Evolutionary conservation across 2,888 invertebrate genomes (phyloP).

Genomic region (Drosophila maculinotata): DNA sequence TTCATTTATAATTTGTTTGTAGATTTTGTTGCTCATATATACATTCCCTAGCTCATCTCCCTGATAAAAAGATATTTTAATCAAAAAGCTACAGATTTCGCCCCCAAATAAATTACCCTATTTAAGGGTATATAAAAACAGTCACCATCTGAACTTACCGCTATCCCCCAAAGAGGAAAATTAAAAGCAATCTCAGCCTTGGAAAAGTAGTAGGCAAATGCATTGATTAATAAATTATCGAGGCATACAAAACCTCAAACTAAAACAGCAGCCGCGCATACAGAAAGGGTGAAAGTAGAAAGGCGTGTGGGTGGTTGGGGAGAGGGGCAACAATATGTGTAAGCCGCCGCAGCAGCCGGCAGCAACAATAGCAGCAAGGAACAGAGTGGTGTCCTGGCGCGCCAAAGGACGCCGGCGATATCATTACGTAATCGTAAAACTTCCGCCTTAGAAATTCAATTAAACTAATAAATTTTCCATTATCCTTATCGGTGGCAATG

Average conservation of each 20-base stretch:
- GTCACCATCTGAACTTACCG: too few relatives aligned
- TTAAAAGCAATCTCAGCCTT: conserved; percentile 48
- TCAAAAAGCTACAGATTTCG: too few relatives aligned
- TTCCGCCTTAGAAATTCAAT: conserved; percentile 83
- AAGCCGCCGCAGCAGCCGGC: conserved; percentile 62
- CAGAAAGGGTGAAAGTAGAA: conserved; percentile 4
- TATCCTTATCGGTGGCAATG: conserved; percentile 78
- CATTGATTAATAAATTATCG: conserved; percentile 79
- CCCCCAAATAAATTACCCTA: too few relatives aligned
- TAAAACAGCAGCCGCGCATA: conserved; percentile 56
- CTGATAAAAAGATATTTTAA: too few relatives aligned
- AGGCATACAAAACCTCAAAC: conserved; percentile 64
- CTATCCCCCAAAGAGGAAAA: neutral
- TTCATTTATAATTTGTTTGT: too few relatives aligned
- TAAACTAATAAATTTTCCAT: conserved; percentile 83
- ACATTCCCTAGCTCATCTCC: too few relatives aligned
- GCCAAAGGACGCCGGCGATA: conserved; percentile 56
- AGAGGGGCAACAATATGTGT: conserved; percentile 46
- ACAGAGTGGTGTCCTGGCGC: conserved; percentile 38
- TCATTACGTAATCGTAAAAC: conserved; percentile 79
- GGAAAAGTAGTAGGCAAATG: conserved; percentile 67
- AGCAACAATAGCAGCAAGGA: conserved; percentile 21
- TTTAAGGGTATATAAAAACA: too few relatives aligned
- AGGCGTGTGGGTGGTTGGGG: neutral
- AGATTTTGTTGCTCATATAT: too few relatives aligned